Evolutionary conservation across 2,797 vertebrate species (phyloP), one percentile per base, ranked within the genome.

Genomic region (Dallia pectoralis): DNA sequence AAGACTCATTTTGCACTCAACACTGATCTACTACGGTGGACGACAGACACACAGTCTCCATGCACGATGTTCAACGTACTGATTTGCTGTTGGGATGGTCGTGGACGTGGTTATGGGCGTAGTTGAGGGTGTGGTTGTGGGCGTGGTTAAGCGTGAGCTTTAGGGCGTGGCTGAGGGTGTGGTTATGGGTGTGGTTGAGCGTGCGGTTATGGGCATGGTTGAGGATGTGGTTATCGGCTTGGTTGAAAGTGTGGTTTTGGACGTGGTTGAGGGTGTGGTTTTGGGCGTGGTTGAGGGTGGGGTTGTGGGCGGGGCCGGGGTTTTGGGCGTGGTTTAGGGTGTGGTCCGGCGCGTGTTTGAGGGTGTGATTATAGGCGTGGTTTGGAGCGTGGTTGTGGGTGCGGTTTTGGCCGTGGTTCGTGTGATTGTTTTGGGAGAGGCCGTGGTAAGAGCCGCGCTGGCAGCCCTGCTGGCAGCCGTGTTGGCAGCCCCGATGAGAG

Each of bases 371-470:
- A 32, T 18, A 11, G 44, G 27, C 11, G 47, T 48, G 40, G 67
- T 44, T 68, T 25, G 29, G 44, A 5, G 22, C 25, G 25, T 29
- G 67, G 44, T 68, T 68, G 22, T 29, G 44, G 67, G 65, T n/a
- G n/a, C 22, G 33, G 64, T 9, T 67, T 22, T 29, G 66, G 36
- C 44, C 66, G 15, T 27, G 67, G 67, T 47, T 68, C 53, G 14
- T 19, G 4, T 49, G 67, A 44, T 48, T 48, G 25, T 16, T 49
- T 14, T 19, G 44, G 36, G 67, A 44, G 25, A 68, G 67, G 40
- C 67, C 49, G 40, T 68, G 67, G 67, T 68, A 68, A 47, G 44
- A 68, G 66, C 40, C 40, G 6, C 29, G 66, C 25, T 68, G 44
- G 40, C 66, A 68, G 40, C 40, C 40, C 7, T 48, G 66, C 25